Percentiles rank a stretch among this genome's conserved stretches.
Evolutionary conservation across 2,113 vertebrate species (phyloP).

Genomic region (human (Homo sapiens)): GRCh38 chr2:182450001-182450500

Average conservation of each 20-base stretch:
- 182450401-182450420: background rate
- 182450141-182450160: background rate
- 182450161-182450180: background rate
- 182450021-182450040: background rate
- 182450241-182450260: background rate
- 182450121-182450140: background rate
- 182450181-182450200: background rate
- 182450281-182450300: background rate
- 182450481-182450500: constrained; percentile 52
- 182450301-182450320: background rate
- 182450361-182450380: constrained; percentile 31
- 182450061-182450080: background rate
- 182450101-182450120: background rate
- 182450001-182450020: background rate
- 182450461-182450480: background rate
- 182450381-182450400: constrained; percentile 39
- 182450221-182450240: background rate
- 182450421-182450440: background rate
- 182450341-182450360: background rate
- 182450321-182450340: background rate
- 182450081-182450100: background rate
- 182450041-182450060: constrained; percentile 10
- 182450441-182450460: background rate
- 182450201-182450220: constrained; percentile 5
- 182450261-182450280: background rate